Conservation (phyloP, 2,888 invertebrate genomes). For the Meteorus colon region DNA sequence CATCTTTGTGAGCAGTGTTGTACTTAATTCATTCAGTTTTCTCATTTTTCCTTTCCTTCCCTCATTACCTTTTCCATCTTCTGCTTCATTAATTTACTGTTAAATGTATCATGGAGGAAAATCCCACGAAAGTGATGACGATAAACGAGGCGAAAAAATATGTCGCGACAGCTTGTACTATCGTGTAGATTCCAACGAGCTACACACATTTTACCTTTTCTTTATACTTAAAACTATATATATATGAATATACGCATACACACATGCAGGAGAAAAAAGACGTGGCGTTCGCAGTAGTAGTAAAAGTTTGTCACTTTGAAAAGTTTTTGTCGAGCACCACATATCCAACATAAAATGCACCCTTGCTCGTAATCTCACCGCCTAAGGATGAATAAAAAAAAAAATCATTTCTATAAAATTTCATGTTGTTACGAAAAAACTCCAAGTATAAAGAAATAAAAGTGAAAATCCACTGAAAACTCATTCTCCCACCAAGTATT, state of each 20-base stretch:
- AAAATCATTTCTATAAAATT: conserved; percentile 12
- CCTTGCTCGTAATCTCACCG: conserved; percentile 27
- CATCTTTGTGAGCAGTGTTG: background rate
- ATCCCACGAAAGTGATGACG: conserved; percentile 27
- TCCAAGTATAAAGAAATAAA: background rate
- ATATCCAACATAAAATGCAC: conserved; percentile 44
- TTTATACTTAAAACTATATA: conserved; percentile 33
- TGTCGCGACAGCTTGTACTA: conserved; percentile 42
- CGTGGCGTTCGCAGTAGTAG: background rate
- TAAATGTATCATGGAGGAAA: conserved; percentile 25
- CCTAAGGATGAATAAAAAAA: conserved; percentile 23
- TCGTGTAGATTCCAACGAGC: conserved; percentile 33
- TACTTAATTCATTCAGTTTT: conserved; percentile 20
- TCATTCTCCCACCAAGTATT: background rate
- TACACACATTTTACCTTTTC: conserved; percentile 36
- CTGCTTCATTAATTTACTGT: conserved; percentile 28
- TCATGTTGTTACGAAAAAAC: conserved; percentile 16
- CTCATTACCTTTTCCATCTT: conserved; percentile 20
- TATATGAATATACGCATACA: background rate
- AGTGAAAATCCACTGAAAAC: background rate
- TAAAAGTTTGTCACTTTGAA: conserved; percentile 37
- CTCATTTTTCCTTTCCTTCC: conserved; percentile 5
- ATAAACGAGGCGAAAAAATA: conserved; percentile 38
- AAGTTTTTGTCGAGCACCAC: conserved; percentile 38
- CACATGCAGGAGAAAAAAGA: conserved; percentile 15